phyloP scores from a whole-genome alignment of 2,113 vertebrate genomes.

The Triplophysa rosa region DNA sequence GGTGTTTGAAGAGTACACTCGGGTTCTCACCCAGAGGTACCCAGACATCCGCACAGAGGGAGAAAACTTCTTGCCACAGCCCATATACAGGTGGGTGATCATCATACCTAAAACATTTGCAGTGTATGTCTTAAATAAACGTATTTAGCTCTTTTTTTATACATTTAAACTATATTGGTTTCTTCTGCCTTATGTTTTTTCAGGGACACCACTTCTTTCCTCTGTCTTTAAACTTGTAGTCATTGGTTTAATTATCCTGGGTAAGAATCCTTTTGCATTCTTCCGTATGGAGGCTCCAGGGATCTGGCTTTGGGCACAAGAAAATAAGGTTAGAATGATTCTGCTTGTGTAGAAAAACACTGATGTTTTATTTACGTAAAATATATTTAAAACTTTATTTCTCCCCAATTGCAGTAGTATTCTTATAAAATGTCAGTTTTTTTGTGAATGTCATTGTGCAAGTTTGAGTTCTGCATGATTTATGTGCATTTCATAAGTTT shows the following conservation, averaged over 20 bases:
- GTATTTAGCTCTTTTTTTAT: too few relatives aligned
- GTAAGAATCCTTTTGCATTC: slow-evolving; percentile 91
- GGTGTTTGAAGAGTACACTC: slow-evolving; percentile 99
- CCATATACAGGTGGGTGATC: slow-evolving; percentile 86
- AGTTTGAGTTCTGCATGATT: too few relatives aligned
- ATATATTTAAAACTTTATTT: background rate
- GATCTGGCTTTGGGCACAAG: slow-evolving; percentile 95
- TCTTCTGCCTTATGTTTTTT: slow-evolving; percentile 26
- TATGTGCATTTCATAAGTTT: background rate
- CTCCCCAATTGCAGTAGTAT: background rate
- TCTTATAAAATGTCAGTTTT: background rate
- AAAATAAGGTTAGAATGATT: slow-evolving; percentile 88
- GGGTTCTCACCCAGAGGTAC: slow-evolving; percentile 97
- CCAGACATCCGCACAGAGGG: slow-evolving; percentile 99
- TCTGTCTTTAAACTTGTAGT: slow-evolving; percentile 95
- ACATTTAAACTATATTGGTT: too few relatives aligned
- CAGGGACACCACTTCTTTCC: slow-evolving; percentile 93
- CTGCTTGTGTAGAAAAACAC: background rate
- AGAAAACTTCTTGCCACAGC: slow-evolving; percentile 92
- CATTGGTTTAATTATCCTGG: slow-evolving; percentile 93
- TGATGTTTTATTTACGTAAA: background rate
- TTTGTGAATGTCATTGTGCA: too few relatives aligned
- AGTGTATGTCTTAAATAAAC: background rate
- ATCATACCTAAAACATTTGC: background rate
- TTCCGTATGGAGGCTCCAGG: slow-evolving; percentile 91